Evolutionary conservation across 2,888 invertebrate species (phyloP).

Genomic region (Stenolophus ochropezus): DNA sequence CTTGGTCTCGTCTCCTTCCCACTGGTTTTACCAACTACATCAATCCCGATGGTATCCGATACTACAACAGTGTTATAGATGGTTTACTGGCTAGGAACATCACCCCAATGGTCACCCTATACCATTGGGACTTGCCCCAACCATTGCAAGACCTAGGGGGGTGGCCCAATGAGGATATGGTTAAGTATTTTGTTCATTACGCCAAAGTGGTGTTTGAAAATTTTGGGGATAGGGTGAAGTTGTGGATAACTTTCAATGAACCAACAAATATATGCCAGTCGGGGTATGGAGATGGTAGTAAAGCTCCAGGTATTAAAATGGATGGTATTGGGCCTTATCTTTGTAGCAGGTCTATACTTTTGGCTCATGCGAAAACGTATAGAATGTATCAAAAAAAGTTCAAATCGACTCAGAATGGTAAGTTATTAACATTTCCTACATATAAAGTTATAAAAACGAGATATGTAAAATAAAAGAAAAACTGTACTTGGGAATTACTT

Average conservation of each 20-base stretch:
- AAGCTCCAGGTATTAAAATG: slow-evolving; percentile 76
- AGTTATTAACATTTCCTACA: background rate
- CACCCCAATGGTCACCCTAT: slow-evolving; percentile 77
- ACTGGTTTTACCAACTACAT: slow-evolving; percentile 76
- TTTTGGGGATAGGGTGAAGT: slow-evolving; percentile 77
- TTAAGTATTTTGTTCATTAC: slow-evolving; percentile 77
- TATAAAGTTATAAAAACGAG: too few species aligned
- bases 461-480: too few species aligned
- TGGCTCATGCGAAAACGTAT: slow-evolving; percentile 81
- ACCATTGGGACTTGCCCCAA: slow-evolving; percentile 81
- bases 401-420: slow-evolving; percentile 74
- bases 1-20: slow-evolving; percentile 80
- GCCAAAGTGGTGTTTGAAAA: slow-evolving; percentile 75
- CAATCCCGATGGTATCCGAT: slow-evolving; percentile 78
- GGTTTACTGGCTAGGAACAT: slow-evolving; percentile 70
- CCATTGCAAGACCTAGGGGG: slow-evolving; percentile 76
- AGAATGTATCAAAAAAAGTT: slow-evolving; percentile 79
- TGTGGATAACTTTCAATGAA: slow-evolving; percentile 84
- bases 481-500: too few species aligned
- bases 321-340: slow-evolving; percentile 79
- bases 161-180: slow-evolving; percentile 75
- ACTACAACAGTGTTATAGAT: slow-evolving; percentile 78
- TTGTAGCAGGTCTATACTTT: slow-evolving; percentile 79
- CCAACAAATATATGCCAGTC: slow-evolving; percentile 76
- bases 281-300: slow-evolving; percentile 74